Percentiles rank a stretch among this genome's conserved stretches.
Conservation (phyloP, 2,113 vertebrate genomes). For the Paramormyrops kingsleyae region DNA sequence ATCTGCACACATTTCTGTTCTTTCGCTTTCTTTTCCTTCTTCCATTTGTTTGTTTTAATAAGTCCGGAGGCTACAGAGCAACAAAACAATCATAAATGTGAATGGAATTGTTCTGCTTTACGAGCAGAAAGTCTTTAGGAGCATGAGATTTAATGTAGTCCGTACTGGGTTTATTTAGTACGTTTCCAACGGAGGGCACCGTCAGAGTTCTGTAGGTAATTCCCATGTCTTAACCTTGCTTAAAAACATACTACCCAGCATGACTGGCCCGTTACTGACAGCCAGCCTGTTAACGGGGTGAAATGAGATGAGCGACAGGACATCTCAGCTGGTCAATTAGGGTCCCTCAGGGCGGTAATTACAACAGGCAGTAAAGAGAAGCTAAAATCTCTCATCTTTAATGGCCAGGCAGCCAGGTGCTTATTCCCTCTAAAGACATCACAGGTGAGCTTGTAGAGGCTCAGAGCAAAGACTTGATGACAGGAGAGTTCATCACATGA, state of each 20-base stretch:
- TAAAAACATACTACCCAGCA: neutral
- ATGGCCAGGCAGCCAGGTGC: neutral
- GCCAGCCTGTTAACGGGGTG: constrained; percentile 17
- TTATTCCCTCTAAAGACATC: neutral
- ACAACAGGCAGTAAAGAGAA: neutral
- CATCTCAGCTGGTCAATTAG: constrained; percentile 23
- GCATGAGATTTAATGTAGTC: neutral
- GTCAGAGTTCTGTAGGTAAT: neutral
- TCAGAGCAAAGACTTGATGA: neutral
- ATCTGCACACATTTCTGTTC: neutral
- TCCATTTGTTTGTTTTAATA: neutral
- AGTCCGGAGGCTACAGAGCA: constrained; percentile 12
- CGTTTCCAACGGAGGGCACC: constrained; percentile 22
- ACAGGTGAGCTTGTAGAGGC: neutral
- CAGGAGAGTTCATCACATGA: neutral
- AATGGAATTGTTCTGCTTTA: constrained; percentile 7
- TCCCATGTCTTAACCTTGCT: neutral
- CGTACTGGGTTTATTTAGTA: constrained; percentile 22
- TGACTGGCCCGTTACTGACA: neutral
- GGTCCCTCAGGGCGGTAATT: constrained; percentile 15
- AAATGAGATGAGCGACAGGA: constrained; percentile 12
- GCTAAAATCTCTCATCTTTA: neutral
- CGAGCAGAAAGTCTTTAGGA: no score
- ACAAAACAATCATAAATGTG: constrained; percentile 21
- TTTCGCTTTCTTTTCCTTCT: neutral